Base-by-base conservation (phyloP, 2,888 invertebrate genomes). In the Itoplectis maculator region DNA sequence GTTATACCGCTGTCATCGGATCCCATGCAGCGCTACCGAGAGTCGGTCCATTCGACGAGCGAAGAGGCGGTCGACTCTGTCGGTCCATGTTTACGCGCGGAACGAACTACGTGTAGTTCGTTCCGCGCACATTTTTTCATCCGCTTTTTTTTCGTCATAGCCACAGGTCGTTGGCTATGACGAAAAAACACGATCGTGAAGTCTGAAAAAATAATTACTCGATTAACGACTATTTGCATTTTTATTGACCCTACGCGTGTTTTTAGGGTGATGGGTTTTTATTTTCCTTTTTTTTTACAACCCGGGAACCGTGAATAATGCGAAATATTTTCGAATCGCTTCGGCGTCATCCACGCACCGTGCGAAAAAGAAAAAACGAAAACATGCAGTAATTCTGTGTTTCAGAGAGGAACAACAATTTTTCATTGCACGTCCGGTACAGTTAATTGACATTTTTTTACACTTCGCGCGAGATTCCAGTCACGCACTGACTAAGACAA, bases 141-240 rank as follows among this genome's bases (percentile, higher is more conserved):
- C n/a, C n/a, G n/a, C n/a, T n/a, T n/a, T n/a, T n/a, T n/a, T n/a
- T n/a, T n/a, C n/a, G n/a, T n/a, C n/a, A n/a, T n/a, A n/a, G n/a
- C 68, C 29, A 49, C 37, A 59, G 59, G 15, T 15, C 37, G 47
- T 59, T 20, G 11, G 35, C 47, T 45, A 45, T 45, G 59, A 42
- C n/a, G 45, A 65, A 37, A 56, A 65, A 23, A 40, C 23, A n/a
- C 13, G 15, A 0, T 9, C 6, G 23, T 13, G n/a, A 15, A 7
- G 40, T 37, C 23, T 40, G 9, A 70, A 49, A 70, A 23, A 42
- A 3, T 42, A 42, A 13, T 13, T 42, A 56, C 85, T 86, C 85
- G 86, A 89, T 88, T 88, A 86, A 86, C 83, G 82, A 76, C 83
- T 82, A 88, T 88, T 89, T 88, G 82, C 87, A 88, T 88, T 87